A percentile compares a stretch with the other conserved stretches of the same genome.
phyloP scores from a whole-genome alignment of 1,140 invertebrate species.

The Leptoteleia sp. region DNA sequence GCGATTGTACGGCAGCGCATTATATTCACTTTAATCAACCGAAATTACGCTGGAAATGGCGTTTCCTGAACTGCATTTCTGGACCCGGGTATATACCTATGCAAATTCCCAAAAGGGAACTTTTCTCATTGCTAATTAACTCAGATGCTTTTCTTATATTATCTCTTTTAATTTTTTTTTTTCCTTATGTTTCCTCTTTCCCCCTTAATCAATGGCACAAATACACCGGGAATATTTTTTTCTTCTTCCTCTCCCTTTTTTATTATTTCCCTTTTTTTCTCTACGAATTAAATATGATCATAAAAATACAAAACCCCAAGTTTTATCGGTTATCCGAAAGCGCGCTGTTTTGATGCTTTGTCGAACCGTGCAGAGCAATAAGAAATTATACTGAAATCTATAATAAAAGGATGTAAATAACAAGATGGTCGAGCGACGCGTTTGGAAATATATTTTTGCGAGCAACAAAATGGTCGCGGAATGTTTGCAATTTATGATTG shows the following conservation, averaged over 20 bases:
- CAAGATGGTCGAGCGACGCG: slow-evolving; percentile 11
- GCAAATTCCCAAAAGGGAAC: too few species aligned
- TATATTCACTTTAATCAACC: slow-evolving; percentile 35
- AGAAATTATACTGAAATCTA: slow-evolving; percentile 25
- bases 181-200: too few species aligned
- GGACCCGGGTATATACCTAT: too few species aligned
- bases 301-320: too few species aligned
- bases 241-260: too few species aligned
- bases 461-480: slow-evolving; percentile 1
- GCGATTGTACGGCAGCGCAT: slow-evolving; percentile 16
- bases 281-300: too few species aligned
- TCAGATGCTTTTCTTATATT: too few species aligned
- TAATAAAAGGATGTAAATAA: slow-evolving; percentile 32
- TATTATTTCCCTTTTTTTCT: too few species aligned
- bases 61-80: slow-evolving; percentile 16
- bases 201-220: too few species aligned
- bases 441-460: slow-evolving; percentile 10
- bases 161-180: too few species aligned
- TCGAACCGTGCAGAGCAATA: slow-evolving; percentile 10
- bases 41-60: slow-evolving; percentile 29
- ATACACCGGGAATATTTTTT: too few species aligned
- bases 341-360: slow-evolving; percentile 7
- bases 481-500: slow-evolving; percentile 11
- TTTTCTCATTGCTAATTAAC: too few species aligned
- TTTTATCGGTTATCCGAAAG: slow-evolving; percentile 2